Percentiles rank a stretch among this genome's conserved stretches.
phyloP scores from a whole-genome alignment of 2,888 invertebrate genomes.

The Serripes groenlandicus region DNA sequence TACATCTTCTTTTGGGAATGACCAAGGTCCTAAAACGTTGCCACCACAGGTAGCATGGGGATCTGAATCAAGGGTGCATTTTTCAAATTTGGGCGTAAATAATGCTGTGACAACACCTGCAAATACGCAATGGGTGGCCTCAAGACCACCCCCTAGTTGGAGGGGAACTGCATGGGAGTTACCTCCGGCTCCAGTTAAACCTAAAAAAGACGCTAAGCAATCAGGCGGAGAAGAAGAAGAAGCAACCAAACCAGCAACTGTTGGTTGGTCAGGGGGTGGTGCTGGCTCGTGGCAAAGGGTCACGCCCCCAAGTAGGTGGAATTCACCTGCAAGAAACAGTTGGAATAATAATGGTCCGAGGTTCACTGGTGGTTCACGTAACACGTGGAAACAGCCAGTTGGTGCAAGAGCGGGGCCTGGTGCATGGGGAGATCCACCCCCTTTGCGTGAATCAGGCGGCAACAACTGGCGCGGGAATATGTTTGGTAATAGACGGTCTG shows the following conservation, averaged over 20 bases:
- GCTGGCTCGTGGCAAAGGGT: neutral
- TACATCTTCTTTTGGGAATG: neutral
- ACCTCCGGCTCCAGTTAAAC: conserved; percentile 12
- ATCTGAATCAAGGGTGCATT: neutral
- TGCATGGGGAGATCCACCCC: conserved; percentile 3
- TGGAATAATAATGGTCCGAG: conserved; percentile 11
- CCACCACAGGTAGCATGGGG: neutral
- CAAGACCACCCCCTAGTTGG: conserved; percentile 20
- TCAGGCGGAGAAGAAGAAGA: neutral
- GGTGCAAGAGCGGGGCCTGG: neutral
- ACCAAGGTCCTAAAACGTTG: neutral
- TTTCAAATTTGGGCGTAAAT: neutral
- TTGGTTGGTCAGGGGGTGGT: neutral
- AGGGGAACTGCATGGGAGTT: conserved; percentile 16
- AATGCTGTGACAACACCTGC: neutral
- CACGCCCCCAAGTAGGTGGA: neutral
- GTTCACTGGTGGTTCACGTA: conserved; percentile 13
- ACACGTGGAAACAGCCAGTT: conserved; percentile 12
- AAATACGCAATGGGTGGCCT: neutral
- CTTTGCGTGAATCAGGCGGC: neutral
- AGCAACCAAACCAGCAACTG: neutral
- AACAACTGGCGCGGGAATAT: conserved; percentile 5
- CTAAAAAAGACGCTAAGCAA: neutral
- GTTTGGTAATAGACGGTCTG: neutral
- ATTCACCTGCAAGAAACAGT: neutral